A percentile compares a stretch with the other conserved stretches of the same genome.
Evolutionary conservation across 2,888 invertebrate species (phyloP).

Genomic region (Colostygia pectinataria): DNA sequence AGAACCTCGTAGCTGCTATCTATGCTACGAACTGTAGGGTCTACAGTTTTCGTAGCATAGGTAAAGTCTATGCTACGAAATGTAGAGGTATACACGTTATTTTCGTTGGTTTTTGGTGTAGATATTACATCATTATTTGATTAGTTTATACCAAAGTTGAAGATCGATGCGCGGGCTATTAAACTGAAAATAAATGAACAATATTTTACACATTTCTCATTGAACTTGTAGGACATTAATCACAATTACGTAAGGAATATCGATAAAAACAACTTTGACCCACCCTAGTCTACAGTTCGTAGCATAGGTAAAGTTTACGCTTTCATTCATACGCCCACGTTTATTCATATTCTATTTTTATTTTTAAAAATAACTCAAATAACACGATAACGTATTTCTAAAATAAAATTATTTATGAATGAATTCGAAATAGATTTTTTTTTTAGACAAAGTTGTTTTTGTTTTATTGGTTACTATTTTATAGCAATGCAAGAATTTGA

Average conservation of each 20-base stretch:
- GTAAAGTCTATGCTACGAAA: constrained; percentile 36
- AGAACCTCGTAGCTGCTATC: no score
- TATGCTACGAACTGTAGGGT: constrained; percentile 51
- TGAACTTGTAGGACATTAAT: no score
- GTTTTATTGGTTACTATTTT: neutral
- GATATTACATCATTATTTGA: no score
- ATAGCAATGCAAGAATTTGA: no score
- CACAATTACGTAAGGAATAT: no score
- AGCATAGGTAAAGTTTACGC: constrained; percentile 44
- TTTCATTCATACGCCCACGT: constrained; percentile 36
- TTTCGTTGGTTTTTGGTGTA: no score
- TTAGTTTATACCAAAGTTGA: no score
- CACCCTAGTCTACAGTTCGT: constrained; percentile 52
- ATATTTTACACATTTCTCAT: no score
- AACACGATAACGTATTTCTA: neutral
- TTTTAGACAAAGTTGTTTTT: constrained; percentile 3
- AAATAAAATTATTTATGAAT: constrained; percentile 13
- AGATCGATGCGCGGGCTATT: no score
- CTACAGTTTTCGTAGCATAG: constrained; percentile 52
- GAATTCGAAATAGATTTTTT: constrained; percentile 10
- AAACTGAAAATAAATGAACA: no score
- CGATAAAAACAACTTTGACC: no score
- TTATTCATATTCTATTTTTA: constrained; percentile 7
- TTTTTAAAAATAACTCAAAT: neutral
- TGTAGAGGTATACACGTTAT: no score